phyloP scores from a whole-genome alignment of 1,140 invertebrate genomes.

The Drosophila repletoides region DNA sequence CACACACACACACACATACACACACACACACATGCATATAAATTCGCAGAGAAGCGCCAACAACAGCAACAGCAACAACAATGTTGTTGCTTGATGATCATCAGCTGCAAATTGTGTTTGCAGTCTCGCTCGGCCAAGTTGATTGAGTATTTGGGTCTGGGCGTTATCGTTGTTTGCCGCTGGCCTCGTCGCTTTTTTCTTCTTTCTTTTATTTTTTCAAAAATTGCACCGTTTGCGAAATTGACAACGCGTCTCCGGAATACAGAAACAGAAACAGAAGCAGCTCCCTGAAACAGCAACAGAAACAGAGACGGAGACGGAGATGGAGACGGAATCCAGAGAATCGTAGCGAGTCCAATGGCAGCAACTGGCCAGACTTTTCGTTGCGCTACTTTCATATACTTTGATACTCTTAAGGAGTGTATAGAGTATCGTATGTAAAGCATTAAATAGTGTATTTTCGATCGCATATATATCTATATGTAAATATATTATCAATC shows the following conservation, averaged over 20 bases:
- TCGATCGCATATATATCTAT: too few species aligned
- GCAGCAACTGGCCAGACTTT: too few species aligned
- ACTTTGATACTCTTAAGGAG: too few species aligned
- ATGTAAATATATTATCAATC: too few species aligned
- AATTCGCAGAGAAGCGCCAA: slow-evolving; percentile 8
- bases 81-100: slow-evolving; percentile 8
- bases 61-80: slow-evolving; percentile 1
- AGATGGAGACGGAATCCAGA: background rate
- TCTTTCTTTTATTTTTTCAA: too few species aligned
- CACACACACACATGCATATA: background rate
- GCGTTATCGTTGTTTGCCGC: slow-evolving; percentile 46
- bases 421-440: too few species aligned
- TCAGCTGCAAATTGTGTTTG: slow-evolving; percentile 3
- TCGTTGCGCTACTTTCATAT: too few species aligned
- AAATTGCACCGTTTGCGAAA: slow-evolving; percentile 49
- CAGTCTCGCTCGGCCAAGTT: slow-evolving; percentile 11
- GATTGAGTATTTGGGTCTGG: slow-evolving; percentile 67
- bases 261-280: slow-evolving; percentile 25
- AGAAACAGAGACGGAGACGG: background rate
- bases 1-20: background rate
- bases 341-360: background rate
- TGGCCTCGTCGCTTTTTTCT: slow-evolving; percentile 42
- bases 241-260: slow-evolving; percentile 37
- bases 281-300: too few species aligned
- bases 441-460: too few species aligned